Evolutionary conservation across 2,797 vertebrate species (phyloP), one percentile per base, ranked within the genome.

Genomic region (Gymnopithys bicolor): DNA sequence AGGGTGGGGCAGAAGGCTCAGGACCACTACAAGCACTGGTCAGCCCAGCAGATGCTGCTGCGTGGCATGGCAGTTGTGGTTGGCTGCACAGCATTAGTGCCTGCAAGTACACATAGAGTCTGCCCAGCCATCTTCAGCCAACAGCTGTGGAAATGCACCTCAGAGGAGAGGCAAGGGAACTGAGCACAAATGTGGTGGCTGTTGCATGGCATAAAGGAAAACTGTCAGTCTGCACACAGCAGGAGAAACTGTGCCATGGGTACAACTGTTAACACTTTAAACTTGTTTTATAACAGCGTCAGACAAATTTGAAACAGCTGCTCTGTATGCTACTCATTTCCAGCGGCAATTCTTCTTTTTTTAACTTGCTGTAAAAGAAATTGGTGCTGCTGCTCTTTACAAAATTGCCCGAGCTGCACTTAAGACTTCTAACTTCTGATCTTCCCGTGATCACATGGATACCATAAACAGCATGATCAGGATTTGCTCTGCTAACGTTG

Each of bases 241-340:
- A 71, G 85, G 74, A 58, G 73, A 91, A 88, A 60, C 45, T 43
- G 60, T 91, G 87, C 87, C 83, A 53, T 24, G 92, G 85, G 82
- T 94, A 93, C 85, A 96, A 96, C 91, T 90, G 94, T 88, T 96
- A 95, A 94, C 89, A 90, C 89, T 95, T 94, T 79, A 94, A 87
- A 95, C 52, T 94, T 94, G 70, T 94, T 96, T 94, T 94, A 90
- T 90, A 95, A 90, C 84, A 78, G 83, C 13, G 5, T 77, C 77
- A 94, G 87, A 79, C 89, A 95, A 94, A 96, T 96, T 79, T 87
- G 89, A 94, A 97, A 93, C 94, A 93, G 94, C 87, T 96, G 96
- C 93, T 95, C 93, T 84, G 77, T 77, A 88, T 87, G 89, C 74
- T 94, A 89, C 91, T 81, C 77, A 84, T 94, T 95, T 96, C 85